phyloP scores from a whole-genome alignment of 2,113 vertebrate genomes.

The Scomber scombrus region DNA sequence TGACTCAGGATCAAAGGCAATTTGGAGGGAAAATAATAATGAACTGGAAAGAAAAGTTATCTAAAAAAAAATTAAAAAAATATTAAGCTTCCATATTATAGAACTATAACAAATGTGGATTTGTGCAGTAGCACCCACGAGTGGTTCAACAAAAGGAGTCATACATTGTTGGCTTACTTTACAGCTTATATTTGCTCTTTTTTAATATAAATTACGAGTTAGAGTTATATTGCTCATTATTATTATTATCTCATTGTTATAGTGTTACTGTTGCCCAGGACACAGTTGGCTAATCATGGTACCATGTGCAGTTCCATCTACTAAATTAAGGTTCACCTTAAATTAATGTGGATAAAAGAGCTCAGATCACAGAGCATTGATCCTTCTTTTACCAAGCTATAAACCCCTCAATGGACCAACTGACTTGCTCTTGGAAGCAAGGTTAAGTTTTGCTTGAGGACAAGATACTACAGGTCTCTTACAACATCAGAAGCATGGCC shows the following conservation, averaged over 20 bases:
- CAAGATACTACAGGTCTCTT: conserved; percentile 13
- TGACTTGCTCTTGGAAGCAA: neutral
- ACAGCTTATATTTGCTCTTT: neutral
- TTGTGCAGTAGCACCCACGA: neutral
- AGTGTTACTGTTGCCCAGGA: neutral
- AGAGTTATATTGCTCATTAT: neutral
- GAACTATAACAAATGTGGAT: neutral
- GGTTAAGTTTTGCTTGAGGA: conserved; percentile 21
- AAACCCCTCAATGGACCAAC: conserved; percentile 6
- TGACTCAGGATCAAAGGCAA: neutral
- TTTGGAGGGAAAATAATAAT: neutral
- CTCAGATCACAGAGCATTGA: neutral
- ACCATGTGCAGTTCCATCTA: neutral
- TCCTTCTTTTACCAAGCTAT: neutral
- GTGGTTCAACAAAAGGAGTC: conserved; percentile 18
- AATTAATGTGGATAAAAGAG: neutral
- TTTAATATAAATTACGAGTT: neutral
- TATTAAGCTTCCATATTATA: neutral
- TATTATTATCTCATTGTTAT: conserved; percentile 1
- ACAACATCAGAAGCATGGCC: conserved; percentile 13
- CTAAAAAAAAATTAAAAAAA: neutral
- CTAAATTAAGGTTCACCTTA: conserved; percentile 6
- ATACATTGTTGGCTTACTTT: neutral
- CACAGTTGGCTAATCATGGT: conserved; percentile 1
- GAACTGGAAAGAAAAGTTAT: neutral